phyloP scores from a whole-genome alignment of 1,140 invertebrate species.

The Brachystomella parvula region DNA sequence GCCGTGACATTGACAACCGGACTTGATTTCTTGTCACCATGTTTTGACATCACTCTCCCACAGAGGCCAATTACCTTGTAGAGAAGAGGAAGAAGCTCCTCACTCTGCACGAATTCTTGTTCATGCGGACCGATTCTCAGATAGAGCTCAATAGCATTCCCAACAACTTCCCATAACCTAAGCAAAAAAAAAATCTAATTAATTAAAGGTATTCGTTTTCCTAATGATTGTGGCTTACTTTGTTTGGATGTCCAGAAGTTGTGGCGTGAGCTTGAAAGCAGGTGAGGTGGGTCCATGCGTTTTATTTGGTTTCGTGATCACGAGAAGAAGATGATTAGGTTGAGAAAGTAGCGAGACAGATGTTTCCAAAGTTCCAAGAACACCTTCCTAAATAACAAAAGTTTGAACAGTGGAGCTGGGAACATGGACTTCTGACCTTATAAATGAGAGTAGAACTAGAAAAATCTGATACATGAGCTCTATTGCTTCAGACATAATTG shows the following conservation, averaged over 20 bases:
- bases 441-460: too few relatives aligned
- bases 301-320: conserved; percentile 17
- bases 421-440: too few relatives aligned
- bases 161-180: conserved; percentile 4
- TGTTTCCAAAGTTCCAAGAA: conserved; percentile 24
- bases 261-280: conserved; percentile 27
- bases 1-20: conserved; percentile 5
- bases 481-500: too few relatives aligned
- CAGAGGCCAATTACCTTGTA: conserved; percentile 11
- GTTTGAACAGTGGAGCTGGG: too few relatives aligned
- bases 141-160: neutral
- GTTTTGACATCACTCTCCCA: neutral
- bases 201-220: neutral
- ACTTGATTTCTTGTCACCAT: conserved; percentile 2
- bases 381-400: conserved; percentile 24
- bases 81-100: neutral
- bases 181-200: neutral
- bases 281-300: neutral
- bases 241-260: conserved; percentile 28
- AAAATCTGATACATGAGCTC: too few relatives aligned
- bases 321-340: conserved; percentile 25
- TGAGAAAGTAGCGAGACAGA: conserved; percentile 21
- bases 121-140: neutral
- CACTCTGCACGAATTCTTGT: neutral
- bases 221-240: conserved; percentile 18